Base-by-base conservation (phyloP, 2,113 vertebrate genomes). In the Illadopsis cleaveri region DNA sequence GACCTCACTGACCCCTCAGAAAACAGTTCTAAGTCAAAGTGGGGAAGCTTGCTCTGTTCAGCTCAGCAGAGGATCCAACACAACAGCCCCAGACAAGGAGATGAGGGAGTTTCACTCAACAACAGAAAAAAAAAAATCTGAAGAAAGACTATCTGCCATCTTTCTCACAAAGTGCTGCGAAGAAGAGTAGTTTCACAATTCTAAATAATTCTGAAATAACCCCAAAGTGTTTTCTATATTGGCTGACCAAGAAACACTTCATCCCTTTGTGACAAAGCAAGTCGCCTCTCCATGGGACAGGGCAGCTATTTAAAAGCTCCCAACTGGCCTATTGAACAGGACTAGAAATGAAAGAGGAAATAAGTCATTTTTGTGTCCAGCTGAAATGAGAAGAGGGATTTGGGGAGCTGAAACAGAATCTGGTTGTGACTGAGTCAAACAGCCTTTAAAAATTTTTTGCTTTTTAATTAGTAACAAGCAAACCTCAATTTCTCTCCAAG, bases 351-450 rank as follows among this genome's bases (percentile, higher is more conserved):
- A 88, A 92, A 92, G 58, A 94, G 44, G 69, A 92, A 89, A 75
- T 51, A 80, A 93, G 81, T 68, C 0, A 1, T 72, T 93, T 89
- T 60, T 84, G n/a, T 60, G 84, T 84, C 91, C 91, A 89, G 86
- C 24, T 93, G 81, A 91, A 95, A 92, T 75, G 53, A 96, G 89
- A 92, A 65, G 20, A 95, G 57, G 93, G 91, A 96, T 84, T 21
- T 93, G 65, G 72, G 93, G 86, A 96, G 22, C 60, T 45, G 37
- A 82, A 89, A 87, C 27, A 31, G 51, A 94, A 91, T 56, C 72
- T 79, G 66, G 23, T 81, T 89, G 31, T 31, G 44, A 75, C 45
- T 62, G 16, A 61, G 27, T 72, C 35, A 66, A 79, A 83, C 19
- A 38, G 30, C 38, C 90, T 85, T 82, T 68, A 71, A 89, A 56